Percentiles rank a stretch among this genome's conserved stretches.
Evolutionary conservation across 2,797 vertebrate species (phyloP).

Genomic region (Caiman crocodilus): DNA sequence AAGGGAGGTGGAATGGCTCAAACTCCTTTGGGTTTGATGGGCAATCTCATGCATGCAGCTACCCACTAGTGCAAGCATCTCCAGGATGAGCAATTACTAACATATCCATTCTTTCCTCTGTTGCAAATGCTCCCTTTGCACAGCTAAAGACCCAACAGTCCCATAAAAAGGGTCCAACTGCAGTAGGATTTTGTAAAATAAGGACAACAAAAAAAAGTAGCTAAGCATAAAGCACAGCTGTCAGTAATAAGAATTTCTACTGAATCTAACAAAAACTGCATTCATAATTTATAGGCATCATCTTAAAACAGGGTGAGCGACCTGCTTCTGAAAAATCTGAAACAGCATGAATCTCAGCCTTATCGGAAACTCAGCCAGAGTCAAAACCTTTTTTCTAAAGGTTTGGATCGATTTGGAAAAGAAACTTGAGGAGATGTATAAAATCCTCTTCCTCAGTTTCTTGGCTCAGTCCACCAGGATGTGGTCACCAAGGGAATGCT

Average conservation of each 20-base stretch:
- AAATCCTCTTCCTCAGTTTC: neutral
- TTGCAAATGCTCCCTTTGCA: neutral
- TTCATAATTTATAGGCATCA: neutral
- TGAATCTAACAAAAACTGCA: neutral
- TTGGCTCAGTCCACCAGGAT: neutral
- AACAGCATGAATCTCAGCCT: neutral
- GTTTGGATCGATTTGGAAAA: neutral
- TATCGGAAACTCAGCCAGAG: neutral
- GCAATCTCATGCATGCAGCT: accelerated
- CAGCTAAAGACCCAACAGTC: neutral
- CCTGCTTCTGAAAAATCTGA: neutral
- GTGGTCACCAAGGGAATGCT: neutral
- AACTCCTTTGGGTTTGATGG: neutral
- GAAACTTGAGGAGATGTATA: neutral
- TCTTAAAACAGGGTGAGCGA: neutral
- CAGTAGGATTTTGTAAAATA: conserved; percentile 7
- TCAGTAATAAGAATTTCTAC: neutral
- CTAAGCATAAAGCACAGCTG: neutral
- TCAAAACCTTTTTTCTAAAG: neutral
- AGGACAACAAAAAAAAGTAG: neutral
- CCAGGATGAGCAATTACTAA: neutral
- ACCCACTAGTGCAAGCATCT: accelerated
- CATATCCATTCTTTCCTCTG: neutral
- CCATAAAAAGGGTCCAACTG: neutral
- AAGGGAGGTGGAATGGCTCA: neutral